These are phyloP conservation scores for Puma concolor DNA, from an alignment of 2,113 vertebrate species.

Conservation along the genomic window DNA sequence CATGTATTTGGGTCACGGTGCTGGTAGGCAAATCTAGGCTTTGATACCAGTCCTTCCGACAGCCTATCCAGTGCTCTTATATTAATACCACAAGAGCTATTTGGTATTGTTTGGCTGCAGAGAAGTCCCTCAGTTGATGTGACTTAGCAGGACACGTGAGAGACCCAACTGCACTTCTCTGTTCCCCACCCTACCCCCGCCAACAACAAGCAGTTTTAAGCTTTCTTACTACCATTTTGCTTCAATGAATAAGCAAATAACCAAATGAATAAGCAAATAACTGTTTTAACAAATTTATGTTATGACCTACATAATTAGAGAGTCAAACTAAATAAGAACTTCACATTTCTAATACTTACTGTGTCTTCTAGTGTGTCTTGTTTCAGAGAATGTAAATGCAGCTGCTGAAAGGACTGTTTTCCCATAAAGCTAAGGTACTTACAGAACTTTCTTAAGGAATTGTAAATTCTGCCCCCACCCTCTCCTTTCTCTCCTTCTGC, in stretches of 20 bases:
- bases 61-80: fast-evolving
- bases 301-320: background rate
- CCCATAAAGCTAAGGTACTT: background rate
- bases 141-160: background rate
- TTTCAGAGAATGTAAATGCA: background rate
- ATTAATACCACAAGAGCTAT: fast-evolving
- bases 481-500: background rate
- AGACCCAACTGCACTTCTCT: background rate
- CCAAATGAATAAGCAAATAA: background rate
- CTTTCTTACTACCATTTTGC: background rate
- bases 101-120: background rate
- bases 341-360: background rate
- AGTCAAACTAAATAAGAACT: background rate
- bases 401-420: background rate
- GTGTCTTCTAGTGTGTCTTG: background rate
- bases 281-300: background rate
- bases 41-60: background rate
- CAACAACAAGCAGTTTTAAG: background rate
- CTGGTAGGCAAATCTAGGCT: background rate
- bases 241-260: background rate
- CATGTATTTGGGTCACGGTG: background rate
- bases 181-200: fast-evolving
- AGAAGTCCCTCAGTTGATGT: fast-evolving
- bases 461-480: background rate
- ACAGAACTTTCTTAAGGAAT: background rate